A percentile compares a stretch with the other conserved stretches of the same genome.
Evolutionary conservation across 2,797 vertebrate species (phyloP).

Genomic region (Scolopax rusticola): DNA sequence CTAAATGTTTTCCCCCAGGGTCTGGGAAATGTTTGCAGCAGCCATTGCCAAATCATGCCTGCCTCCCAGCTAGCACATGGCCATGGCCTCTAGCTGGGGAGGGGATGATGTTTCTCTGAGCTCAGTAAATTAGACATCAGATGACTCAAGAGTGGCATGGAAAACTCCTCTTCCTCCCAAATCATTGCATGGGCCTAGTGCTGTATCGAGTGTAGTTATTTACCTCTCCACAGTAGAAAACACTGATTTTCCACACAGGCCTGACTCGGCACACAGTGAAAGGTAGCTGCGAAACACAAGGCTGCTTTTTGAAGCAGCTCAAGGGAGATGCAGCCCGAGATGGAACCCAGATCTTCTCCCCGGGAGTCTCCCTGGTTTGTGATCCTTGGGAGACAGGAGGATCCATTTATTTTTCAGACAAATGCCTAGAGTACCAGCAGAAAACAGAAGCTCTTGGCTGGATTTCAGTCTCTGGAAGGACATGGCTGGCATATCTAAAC

Average conservation of each 20-base stretch:
- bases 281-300: background rate
- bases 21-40: conserved; percentile 2
- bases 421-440: background rate
- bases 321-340: background rate
- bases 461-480: background rate
- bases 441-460: background rate
- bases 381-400: background rate
- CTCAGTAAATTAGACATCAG: background rate
- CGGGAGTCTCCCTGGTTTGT: background rate
- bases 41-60: conserved; percentile 3
- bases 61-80: background rate
- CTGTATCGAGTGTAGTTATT: background rate
- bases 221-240: background rate
- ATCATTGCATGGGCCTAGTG: background rate
- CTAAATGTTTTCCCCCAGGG: background rate
- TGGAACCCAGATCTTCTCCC: background rate
- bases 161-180: background rate
- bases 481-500: background rate
- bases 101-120: background rate
- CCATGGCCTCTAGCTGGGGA: background rate
- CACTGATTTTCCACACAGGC: background rate
- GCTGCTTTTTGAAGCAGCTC: background rate
- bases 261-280: background rate
- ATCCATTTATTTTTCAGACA: background rate
- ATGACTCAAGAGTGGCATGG: background rate